Conservation (phyloP, 2,113 vertebrate species). For the Phodopus roborovskii region DNA sequence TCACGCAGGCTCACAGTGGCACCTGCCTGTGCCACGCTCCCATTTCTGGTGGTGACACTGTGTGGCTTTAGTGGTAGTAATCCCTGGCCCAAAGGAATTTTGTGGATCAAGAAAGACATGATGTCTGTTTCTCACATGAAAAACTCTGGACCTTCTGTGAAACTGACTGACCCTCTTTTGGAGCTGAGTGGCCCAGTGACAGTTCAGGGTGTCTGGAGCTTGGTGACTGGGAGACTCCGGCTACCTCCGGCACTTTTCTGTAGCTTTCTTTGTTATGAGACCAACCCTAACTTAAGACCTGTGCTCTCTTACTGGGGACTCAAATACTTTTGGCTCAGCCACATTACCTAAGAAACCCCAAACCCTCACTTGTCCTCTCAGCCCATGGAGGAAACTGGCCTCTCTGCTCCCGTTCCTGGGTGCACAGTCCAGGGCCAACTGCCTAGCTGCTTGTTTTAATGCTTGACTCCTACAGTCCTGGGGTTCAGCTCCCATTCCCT, state of each 20-base stretch:
- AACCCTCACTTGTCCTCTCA: not conserved
- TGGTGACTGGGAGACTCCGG: not conserved
- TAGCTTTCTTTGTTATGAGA: not conserved
- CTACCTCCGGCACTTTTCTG: not conserved
- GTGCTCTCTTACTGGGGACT: not conserved
- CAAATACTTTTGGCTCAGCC: not conserved
- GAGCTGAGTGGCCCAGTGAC: not conserved
- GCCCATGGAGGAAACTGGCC: not conserved
- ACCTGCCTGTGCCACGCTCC: not conserved
- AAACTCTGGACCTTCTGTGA: not conserved
- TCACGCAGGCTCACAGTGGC: not conserved
- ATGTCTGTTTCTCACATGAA: not conserved
- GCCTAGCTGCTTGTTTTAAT: not conserved
- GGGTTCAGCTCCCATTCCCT: not conserved
- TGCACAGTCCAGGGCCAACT: not conserved
- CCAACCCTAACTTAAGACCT: not conserved
- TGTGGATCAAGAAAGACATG: not conserved
- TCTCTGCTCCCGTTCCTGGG: not conserved
- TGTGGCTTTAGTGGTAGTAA: not conserved
- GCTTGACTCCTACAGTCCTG: not conserved
- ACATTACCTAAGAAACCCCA: not conserved
- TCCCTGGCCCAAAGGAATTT: not conserved
- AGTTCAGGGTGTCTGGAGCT: not conserved
- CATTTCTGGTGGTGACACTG: not conserved
- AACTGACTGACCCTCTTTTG: not conserved